phyloP scores from a whole-genome alignment of 2,888 invertebrate genomes.

The Bellardia bayeri region DNA sequence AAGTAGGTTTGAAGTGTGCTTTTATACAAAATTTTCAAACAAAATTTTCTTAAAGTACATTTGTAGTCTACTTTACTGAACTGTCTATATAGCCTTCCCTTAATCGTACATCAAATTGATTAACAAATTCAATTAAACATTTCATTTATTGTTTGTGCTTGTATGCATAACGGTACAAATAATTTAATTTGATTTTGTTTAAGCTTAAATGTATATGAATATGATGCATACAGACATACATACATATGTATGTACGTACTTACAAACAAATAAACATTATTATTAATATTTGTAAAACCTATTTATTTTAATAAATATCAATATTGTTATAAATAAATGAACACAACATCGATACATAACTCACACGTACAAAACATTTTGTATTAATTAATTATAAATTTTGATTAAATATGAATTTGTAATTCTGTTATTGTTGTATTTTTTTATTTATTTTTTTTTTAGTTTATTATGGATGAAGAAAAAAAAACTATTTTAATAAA shows the following conservation, averaged over 20 bases:
- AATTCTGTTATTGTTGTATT: not conserved
- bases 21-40: too few relatives aligned
- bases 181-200: slow-evolving; percentile 49
- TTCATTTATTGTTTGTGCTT: slow-evolving; percentile 30
- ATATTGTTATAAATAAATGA: slow-evolving; percentile 44
- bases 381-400: slow-evolving; percentile 41
- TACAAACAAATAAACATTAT: slow-evolving; percentile 6
- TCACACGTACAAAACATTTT: slow-evolving; percentile 6
- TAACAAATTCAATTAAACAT: slow-evolving; percentile 25
- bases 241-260: not conserved
- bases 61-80: too few relatives aligned
- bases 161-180: not conserved
- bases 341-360: not conserved
- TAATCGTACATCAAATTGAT: slow-evolving; percentile 1
- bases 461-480: not conserved
- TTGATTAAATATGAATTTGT: slow-evolving; percentile 34
- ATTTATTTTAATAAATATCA: slow-evolving; percentile 45
- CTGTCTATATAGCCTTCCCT: not conserved
- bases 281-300: slow-evolving; percentile 31
- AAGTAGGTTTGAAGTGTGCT: too few relatives aligned
- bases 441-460: not conserved
- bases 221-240: slow-evolving; percentile 11
- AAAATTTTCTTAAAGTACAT: too few relatives aligned
- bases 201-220: slow-evolving; percentile 8
- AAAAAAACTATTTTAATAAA: not conserved